A percentile compares a stretch with the other conserved stretches of the same genome.
phyloP scores from a whole-genome alignment of 2,797 vertebrate genomes.

The Selene dorsalis region DNA sequence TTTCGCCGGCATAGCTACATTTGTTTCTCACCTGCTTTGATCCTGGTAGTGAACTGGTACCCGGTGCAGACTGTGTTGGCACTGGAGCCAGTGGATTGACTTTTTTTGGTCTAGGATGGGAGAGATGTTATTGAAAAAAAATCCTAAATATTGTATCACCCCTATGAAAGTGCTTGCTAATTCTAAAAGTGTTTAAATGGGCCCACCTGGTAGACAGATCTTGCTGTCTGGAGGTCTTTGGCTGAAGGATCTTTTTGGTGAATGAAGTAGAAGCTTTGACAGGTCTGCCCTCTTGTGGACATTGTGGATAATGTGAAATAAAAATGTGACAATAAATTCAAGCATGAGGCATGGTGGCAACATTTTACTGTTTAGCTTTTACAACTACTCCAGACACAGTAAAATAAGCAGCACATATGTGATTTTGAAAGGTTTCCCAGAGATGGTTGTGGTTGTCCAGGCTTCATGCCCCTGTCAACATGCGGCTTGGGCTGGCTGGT shows the following conservation, averaged over 20 bases:
- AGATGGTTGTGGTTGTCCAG: not conserved
- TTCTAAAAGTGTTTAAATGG: not conserved
- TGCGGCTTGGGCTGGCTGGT: not conserved
- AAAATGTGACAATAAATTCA: not conserved
- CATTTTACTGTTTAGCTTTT: not conserved
- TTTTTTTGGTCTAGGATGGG: conserved; percentile 2
- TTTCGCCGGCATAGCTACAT: not conserved
- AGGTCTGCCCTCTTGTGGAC: conserved; percentile 70
- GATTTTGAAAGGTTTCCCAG: conserved; percentile 10
- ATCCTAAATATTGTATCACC: not conserved
- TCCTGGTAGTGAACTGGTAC: not conserved
- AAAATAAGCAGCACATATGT: conserved; percentile 36
- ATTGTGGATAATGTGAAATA: conserved; percentile 4
- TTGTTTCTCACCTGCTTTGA: conserved; percentile 26
- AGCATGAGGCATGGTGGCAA: not conserved
- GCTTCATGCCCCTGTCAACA: conserved; percentile 33
- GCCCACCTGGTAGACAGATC: conserved; percentile 30
- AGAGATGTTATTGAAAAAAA: not conserved
- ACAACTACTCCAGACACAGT: not conserved
- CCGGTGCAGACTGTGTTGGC: not conserved
- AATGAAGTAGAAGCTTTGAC: not conserved
- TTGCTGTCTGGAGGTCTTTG: not conserved
- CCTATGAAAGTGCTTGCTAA: not conserved
- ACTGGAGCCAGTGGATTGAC: not conserved
- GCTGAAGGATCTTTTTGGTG: not conserved